phyloP scores from a whole-genome alignment of 2,797 vertebrate genomes.

The Eleutherodactylus coqui region DNA sequence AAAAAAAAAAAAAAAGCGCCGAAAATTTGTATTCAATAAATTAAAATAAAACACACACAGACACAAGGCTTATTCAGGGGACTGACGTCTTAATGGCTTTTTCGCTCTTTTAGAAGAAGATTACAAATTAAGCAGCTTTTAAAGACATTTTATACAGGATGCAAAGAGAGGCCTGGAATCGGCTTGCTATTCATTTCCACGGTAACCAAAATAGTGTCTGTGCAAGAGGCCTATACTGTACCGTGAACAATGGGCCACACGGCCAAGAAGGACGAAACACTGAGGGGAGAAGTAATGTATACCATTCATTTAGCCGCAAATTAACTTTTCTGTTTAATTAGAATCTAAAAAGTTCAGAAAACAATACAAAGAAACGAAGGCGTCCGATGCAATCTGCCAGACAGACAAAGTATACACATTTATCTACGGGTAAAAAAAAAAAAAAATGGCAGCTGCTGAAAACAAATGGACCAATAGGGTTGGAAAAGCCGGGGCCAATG shows the following conservation, averaged over 20 bases:
- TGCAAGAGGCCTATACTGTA: conserved; percentile 70
- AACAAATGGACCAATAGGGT: not conserved
- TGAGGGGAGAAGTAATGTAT: conserved; percentile 42
- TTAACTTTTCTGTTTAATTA: conserved; percentile 75
- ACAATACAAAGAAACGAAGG: conserved; percentile 49
- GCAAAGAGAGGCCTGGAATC: conserved; percentile 64
- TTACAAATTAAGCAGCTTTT: conserved; percentile 83
- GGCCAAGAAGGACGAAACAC: conserved; percentile 71
- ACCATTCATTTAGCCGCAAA: conserved; percentile 72
- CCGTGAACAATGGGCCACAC: conserved; percentile 67
- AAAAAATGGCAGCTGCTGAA: conserved; percentile 14
- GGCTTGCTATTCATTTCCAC: conserved; percentile 79
- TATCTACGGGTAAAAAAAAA: conserved; percentile 11
- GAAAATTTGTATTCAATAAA: conserved; percentile 60
- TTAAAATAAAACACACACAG: conserved; percentile 60
- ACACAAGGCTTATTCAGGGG: conserved; percentile 72
- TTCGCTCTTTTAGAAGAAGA: conserved; percentile 76
- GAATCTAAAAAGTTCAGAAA: conserved; percentile 74
- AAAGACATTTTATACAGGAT: conserved; percentile 78
- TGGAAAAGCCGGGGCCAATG: not conserved
- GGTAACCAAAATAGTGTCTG: conserved; percentile 73
- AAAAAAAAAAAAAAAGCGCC: conserved; percentile 26
- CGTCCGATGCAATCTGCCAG: not conserved
- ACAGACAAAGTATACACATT: conserved; percentile 5
- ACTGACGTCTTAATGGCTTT: conserved; percentile 78